Conservation (phyloP, 2,888 invertebrate genomes). For the Papilio elwesi region DNA sequence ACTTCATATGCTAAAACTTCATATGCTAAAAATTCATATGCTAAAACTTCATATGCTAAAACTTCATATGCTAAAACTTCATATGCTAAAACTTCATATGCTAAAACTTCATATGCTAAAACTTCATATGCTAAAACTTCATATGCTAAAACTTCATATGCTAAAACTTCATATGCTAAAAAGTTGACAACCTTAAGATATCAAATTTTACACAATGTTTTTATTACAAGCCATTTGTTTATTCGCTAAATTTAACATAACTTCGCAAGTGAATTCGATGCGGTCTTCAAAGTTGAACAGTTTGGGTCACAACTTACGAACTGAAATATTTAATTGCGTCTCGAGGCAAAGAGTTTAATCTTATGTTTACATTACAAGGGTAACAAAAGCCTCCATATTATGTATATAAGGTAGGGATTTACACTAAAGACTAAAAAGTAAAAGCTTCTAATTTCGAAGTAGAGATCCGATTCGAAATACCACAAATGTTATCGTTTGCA, state of each 20-base stretch:
- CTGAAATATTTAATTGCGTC: background rate
- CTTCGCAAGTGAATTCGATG: background rate
- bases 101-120: too few species aligned
- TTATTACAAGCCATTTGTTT: background rate
- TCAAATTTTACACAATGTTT: background rate
- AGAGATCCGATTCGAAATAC: too few species aligned
- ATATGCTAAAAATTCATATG: too few species aligned
- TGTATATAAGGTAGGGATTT: background rate
- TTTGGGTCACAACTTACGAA: background rate
- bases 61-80: too few species aligned
- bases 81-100: too few species aligned
- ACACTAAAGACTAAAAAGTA: background rate
- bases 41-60: too few species aligned
- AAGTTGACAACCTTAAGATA: too few species aligned
- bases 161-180: too few species aligned
- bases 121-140: too few species aligned
- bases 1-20: too few species aligned
- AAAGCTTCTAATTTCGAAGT: background rate
- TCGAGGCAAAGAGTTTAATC: background rate
- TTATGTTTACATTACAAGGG: conserved; percentile 1
- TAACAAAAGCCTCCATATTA: background rate
- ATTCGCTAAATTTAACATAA: background rate
- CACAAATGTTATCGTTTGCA: too few species aligned
- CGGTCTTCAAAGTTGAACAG: background rate
- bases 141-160: too few species aligned